These are phyloP conservation scores for Edolisoma coerulescens DNA, from an alignment of 2,113 vertebrate species.

Conservation along the genomic window DNA sequence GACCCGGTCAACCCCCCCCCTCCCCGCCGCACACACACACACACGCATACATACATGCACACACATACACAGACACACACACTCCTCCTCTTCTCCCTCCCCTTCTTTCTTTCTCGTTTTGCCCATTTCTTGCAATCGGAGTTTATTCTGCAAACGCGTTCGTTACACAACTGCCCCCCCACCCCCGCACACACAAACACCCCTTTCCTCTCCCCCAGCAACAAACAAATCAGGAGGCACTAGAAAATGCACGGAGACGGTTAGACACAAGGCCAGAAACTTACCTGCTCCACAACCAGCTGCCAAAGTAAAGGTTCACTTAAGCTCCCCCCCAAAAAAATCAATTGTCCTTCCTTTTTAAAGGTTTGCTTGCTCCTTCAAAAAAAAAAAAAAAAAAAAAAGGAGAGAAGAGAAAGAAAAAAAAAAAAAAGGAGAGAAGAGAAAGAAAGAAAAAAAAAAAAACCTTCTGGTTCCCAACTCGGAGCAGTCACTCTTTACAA, in stretches of 20 bases:
- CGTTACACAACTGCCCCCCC: conserved; percentile 77
- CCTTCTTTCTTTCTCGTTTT: conserved; percentile 57
- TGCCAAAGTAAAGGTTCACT: conserved; percentile 91
- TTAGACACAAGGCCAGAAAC: conserved; percentile 89
- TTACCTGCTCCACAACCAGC: conserved; percentile 95
- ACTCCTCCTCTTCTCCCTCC: conserved; percentile 57
- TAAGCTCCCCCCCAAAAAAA: conserved; percentile 84
- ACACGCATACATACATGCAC: not conserved
- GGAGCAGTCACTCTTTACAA: conserved; percentile 91
- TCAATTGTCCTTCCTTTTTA: conserved; percentile 88
- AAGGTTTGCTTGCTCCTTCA: conserved; percentile 74
- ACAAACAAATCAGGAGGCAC: conserved; percentile 66
- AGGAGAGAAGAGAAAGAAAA: too few species aligned
- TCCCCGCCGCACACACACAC: not conserved
- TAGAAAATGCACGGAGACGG: conserved; percentile 67
- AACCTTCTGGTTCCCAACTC: conserved; percentile 87
- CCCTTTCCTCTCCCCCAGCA: conserved; percentile 48
- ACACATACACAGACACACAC: not conserved
- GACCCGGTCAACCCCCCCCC: conserved; percentile 53
- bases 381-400: conserved; percentile 51
- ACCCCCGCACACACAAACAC: conserved; percentile 2
- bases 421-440: not conserved
- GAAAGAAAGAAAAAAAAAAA: not conserved
- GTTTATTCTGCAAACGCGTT: conserved; percentile 77
- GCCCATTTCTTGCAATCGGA: conserved; percentile 68